phyloP scores from a whole-genome alignment of 1,140 invertebrate species.

The Cardiocondyla obscurior region DNA sequence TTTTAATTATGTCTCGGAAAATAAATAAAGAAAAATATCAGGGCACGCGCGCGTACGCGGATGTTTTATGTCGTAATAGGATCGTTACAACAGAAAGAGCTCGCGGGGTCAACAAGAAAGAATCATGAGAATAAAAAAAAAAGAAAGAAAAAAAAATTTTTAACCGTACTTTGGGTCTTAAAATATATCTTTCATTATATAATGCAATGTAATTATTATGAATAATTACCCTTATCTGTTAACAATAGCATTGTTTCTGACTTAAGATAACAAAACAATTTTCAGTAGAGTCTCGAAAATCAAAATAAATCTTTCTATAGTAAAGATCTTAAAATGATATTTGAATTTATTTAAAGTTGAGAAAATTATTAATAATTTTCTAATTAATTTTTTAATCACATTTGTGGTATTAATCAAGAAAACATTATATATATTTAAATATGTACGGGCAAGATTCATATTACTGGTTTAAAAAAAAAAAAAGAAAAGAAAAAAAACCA shows the following conservation, averaged over 20 bases:
- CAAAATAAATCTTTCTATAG: background rate
- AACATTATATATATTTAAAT: too few relatives aligned
- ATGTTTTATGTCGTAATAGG: constrained; percentile 23
- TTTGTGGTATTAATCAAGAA: too few relatives aligned
- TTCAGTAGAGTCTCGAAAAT: background rate
- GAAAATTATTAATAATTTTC: too few relatives aligned
- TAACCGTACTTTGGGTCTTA: background rate
- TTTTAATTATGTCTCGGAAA: constrained; percentile 35
- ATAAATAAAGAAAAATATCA: constrained; percentile 46
- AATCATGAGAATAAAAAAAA: constrained; percentile 28
- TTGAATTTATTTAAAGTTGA: too few relatives aligned
- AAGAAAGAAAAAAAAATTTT: too few relatives aligned
- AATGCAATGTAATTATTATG: constrained; percentile 23
- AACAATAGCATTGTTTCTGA: constrained; percentile 2
- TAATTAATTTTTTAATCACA: too few relatives aligned
- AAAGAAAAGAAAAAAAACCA: too few relatives aligned
- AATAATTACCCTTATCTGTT: constrained; percentile 21
- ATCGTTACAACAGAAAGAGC: constrained; percentile 15
- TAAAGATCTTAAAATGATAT: background rate
- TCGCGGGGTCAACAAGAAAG: background rate
- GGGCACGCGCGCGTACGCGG: background rate
- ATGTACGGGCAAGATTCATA: too few relatives aligned
- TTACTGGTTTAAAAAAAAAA: too few relatives aligned
- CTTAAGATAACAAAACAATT: background rate
- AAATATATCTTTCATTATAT: constrained; percentile 37